phyloP scores from a whole-genome alignment of 2,113 vertebrate genomes.

The Paedocypris sp. region DNA sequence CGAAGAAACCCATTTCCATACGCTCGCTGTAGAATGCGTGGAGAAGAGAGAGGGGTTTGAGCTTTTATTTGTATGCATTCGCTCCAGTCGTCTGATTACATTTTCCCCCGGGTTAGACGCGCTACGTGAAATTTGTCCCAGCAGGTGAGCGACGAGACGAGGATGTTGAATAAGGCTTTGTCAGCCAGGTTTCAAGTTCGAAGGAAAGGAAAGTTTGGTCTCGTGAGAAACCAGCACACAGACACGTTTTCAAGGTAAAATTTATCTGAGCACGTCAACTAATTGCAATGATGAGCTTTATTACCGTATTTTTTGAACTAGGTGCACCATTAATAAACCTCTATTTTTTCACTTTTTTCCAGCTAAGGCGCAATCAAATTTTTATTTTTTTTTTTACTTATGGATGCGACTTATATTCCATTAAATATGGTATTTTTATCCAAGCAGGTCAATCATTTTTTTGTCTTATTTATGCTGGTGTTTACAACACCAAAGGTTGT shows the following conservation, averaged over 20 bases:
- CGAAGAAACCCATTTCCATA: constrained; percentile 2
- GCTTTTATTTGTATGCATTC: constrained; percentile 22
- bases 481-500: too few species aligned
- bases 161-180: constrained; percentile 24
- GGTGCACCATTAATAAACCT: too few species aligned
- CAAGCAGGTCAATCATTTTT: background rate
- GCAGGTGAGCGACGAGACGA: constrained; percentile 7
- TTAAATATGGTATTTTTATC: too few species aligned
- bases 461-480: background rate
- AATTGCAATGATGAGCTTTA: too few species aligned
- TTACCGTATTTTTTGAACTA: too few species aligned
- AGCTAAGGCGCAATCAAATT: too few species aligned
- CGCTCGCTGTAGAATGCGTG: background rate
- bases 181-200: constrained; percentile 5
- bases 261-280: too few species aligned
- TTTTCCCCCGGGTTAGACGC: background rate
- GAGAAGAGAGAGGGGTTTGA: background rate
- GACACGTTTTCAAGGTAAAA: too few species aligned
- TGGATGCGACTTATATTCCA: background rate
- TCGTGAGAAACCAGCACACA: background rate
- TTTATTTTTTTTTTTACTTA: background rate
- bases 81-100: constrained; percentile 11
- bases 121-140: constrained; percentile 19
- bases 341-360: background rate
- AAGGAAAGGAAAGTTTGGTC: background rate